Evolutionary conservation across 1,140 invertebrate genomes (phyloP).

Genomic region (Drosophila arawakana): DNA sequence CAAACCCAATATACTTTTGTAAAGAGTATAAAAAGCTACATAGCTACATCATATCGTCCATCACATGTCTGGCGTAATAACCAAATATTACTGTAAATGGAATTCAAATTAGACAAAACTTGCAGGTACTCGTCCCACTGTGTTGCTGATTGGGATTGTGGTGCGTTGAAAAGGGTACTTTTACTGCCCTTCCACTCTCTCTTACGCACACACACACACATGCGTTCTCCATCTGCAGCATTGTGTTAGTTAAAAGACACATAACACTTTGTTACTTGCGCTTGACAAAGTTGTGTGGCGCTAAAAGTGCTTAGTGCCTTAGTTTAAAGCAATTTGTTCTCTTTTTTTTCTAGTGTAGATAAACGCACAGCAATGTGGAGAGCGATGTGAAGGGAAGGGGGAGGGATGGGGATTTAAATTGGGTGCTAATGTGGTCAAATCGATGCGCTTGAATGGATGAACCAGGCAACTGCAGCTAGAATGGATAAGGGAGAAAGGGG

Average conservation of each 20-base stretch:
- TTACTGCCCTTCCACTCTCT: conserved; percentile 32
- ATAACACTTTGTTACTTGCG: conserved; percentile 81
- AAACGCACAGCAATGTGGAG: conserved; percentile 38
- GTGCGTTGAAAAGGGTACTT: conserved; percentile 56
- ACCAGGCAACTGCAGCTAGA: conserved; percentile 28
- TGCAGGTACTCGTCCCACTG: conserved; percentile 7
- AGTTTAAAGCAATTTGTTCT: conserved; percentile 71
- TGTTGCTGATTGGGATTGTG: conserved; percentile 15
- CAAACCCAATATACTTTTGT: no score
- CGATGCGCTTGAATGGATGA: conserved; percentile 45
- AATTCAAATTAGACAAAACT: not conserved
- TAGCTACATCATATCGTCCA: no score
- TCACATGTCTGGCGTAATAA: no score
- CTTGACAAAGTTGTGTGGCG: conserved; percentile 77
- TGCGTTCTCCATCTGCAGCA: not conserved
- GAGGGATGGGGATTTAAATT: conserved; percentile 33
- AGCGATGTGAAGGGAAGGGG: no score
- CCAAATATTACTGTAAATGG: no score
- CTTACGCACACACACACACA: not conserved
- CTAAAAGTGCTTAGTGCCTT: conserved; percentile 81
- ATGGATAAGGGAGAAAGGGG: no score
- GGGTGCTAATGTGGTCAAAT: conserved; percentile 82
- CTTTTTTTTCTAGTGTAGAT: conserved; percentile 55
- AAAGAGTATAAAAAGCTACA: no score
- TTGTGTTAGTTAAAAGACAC: conserved; percentile 79